Percentiles rank a stretch among this genome's conserved stretches.
phyloP scores from a whole-genome alignment of 2,888 invertebrate genomes.

The Tortricodes alternella region DNA sequence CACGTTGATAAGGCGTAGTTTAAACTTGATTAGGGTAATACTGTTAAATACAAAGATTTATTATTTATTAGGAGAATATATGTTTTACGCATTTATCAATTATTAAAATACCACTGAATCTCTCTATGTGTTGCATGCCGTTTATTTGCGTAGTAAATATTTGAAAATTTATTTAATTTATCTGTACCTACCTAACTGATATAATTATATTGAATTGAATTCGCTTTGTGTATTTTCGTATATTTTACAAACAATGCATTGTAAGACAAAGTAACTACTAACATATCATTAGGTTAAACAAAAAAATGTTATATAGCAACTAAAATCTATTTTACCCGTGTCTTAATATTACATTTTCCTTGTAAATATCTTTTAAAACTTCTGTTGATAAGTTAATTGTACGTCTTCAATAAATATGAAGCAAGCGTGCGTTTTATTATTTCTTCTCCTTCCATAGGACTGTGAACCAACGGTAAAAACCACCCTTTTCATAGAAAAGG shows the following conservation, averaged over 20 bases:
- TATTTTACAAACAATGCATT: slow-evolving; percentile 37
- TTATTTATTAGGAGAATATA: slow-evolving; percentile 17
- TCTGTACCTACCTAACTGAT: background rate
- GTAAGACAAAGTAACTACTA: slow-evolving; percentile 45
- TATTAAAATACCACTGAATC: background rate
- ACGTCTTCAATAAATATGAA: slow-evolving; percentile 78
- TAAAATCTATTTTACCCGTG: slow-evolving; percentile 49
- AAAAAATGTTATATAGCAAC: slow-evolving; percentile 30
- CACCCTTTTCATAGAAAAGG: too few species aligned
- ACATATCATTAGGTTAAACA: slow-evolving; percentile 32
- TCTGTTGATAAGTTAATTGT: slow-evolving; percentile 77
- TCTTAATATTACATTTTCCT: slow-evolving; percentile 66
- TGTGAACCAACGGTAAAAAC: too few species aligned
- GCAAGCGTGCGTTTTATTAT: slow-evolving; percentile 42
- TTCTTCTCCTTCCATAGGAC: slow-evolving; percentile 29
- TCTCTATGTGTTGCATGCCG: background rate
- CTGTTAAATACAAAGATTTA: slow-evolving; percentile 61
- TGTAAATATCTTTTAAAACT: slow-evolving; percentile 78
- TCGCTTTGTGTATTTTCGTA: slow-evolving; percentile 26
- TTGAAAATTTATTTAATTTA: background rate
- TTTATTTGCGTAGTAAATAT: background rate
- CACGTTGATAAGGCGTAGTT: slow-evolving; percentile 73
- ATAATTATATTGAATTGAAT: background rate
- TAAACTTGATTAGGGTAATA: slow-evolving; percentile 71
- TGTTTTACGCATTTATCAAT: slow-evolving; percentile 1